A percentile compares a stretch with the other conserved stretches of the same genome.
phyloP scores from a whole-genome alignment of 2,113 vertebrate species.

The Bos indicus region DNA sequence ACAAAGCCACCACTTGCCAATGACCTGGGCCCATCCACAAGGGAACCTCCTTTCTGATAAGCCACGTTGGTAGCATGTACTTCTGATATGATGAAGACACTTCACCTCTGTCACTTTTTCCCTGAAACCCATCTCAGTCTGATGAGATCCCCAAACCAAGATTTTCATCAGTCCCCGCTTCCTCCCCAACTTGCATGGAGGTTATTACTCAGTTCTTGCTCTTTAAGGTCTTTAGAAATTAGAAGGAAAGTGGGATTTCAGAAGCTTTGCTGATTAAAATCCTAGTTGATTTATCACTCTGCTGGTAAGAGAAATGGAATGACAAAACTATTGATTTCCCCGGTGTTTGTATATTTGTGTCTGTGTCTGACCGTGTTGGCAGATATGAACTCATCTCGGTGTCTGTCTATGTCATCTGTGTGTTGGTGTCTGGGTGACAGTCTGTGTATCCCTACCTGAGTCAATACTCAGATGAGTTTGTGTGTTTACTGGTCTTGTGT shows the following conservation, averaged over 20 bases:
- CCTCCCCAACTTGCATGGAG: not conserved
- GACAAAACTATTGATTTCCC: slow-evolving; percentile 31
- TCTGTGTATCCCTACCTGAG: not conserved
- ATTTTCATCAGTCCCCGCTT: not conserved
- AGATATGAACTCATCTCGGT: not conserved
- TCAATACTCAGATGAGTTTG: not conserved
- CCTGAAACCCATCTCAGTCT: not conserved
- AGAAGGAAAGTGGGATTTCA: not conserved
- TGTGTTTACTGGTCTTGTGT: not conserved
- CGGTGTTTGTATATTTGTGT: not conserved
- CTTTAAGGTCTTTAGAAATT: slow-evolving; percentile 7
- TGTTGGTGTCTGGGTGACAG: not conserved
- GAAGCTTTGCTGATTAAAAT: slow-evolving; percentile 25
- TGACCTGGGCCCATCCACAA: not conserved
- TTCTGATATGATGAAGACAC: not conserved
- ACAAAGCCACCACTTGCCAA: not conserved
- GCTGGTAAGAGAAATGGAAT: not conserved
- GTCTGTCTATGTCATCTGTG: not conserved
- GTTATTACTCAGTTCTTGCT: not conserved
- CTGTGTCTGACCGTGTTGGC: not conserved
- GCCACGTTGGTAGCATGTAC: not conserved
- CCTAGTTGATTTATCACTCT: not conserved
- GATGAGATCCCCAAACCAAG: not conserved
- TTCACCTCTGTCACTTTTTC: not conserved
- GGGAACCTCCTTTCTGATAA: not conserved